Percentiles rank a stretch among this genome's conserved stretches.
Evolutionary conservation across 2,797 vertebrate species (phyloP).

Genomic region (Alauda arvensis): DNA sequence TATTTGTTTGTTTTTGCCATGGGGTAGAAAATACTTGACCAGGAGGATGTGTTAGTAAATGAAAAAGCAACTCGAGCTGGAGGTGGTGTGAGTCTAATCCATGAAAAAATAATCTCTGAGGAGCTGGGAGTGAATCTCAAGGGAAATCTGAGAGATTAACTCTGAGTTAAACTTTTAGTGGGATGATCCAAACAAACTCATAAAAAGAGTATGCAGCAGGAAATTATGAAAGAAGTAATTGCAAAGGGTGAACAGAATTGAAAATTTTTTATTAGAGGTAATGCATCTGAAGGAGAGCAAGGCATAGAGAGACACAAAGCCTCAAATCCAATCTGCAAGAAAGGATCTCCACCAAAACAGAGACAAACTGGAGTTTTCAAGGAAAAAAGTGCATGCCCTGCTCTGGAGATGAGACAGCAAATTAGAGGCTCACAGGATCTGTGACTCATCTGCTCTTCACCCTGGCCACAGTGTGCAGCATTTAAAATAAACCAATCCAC

Average conservation of each 20-base stretch:
- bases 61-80: neutral
- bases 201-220: neutral
- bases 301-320: neutral
- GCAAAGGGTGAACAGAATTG: neutral
- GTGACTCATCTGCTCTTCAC: neutral
- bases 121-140: neutral
- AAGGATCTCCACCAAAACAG: neutral
- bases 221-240: neutral
- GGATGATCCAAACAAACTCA: neutral
- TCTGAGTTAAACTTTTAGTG: neutral
- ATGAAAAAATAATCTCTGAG: neutral
- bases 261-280: neutral
- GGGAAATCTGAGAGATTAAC: neutral
- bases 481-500: neutral
- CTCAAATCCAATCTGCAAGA: neutral
- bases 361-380: neutral
- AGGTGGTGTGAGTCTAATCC: neutral
- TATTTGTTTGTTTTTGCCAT: neutral
- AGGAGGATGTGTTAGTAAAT: neutral
- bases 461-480: neutral
- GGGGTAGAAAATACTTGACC: neutral
- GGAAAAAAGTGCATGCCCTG: neutral
- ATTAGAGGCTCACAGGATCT: neutral
- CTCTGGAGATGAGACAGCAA: neutral
- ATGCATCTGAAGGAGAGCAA: neutral